Evolutionary conservation across 2,113 vertebrate genomes (phyloP), one percentile per base, ranked within the genome.

Genomic region (Elanoides forficatus): DNA sequence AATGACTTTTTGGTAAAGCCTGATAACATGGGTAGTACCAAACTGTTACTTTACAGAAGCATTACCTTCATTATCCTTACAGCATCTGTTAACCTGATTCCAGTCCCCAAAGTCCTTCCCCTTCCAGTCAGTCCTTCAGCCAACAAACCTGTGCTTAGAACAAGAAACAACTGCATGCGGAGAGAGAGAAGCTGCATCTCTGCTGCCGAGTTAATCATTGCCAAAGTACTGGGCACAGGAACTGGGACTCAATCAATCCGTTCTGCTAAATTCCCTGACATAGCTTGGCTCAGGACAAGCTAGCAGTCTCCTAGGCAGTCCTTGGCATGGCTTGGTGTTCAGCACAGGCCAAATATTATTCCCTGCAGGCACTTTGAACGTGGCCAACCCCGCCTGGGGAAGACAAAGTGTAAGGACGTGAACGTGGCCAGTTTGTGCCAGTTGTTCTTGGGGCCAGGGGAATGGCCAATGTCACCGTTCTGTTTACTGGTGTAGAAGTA

Each of bases 331-430:
- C 83, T 55, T 12, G 36, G 70, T 15, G 20, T 11, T 29, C 19
- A 50, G 34, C 50, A 9, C 50, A 25, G 62, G n/a, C 43, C 30
- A 34, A 2, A 20, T 20, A 3, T 23, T 13, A 0, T 21, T 87
- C 71, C 71, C 45, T 27, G 30, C 47, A 9, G 82, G 75, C 48
- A n/a, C 2, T 0, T 2, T 56, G 68, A 38, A 8, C 10, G 12
- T 11, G 71, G 14, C 21, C 53, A 52, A 1, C 45, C 26, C 25
- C 0, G 17, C 55, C 1, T 10, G 25, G 13, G 23, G 9, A 38
- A 32, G 32, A 3, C 25, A 11, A 38, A 9, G 65, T 27, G 1
- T 11, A 23, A 16, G 65, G 56, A 6, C 7, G n/a, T 16, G 42
- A 11, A 8, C 43, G 1, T 0, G 1, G 13, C 29, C 42, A 7